Base-by-base conservation (phyloP, 2,797 vertebrate species). In the Botia kubotai region DNA sequence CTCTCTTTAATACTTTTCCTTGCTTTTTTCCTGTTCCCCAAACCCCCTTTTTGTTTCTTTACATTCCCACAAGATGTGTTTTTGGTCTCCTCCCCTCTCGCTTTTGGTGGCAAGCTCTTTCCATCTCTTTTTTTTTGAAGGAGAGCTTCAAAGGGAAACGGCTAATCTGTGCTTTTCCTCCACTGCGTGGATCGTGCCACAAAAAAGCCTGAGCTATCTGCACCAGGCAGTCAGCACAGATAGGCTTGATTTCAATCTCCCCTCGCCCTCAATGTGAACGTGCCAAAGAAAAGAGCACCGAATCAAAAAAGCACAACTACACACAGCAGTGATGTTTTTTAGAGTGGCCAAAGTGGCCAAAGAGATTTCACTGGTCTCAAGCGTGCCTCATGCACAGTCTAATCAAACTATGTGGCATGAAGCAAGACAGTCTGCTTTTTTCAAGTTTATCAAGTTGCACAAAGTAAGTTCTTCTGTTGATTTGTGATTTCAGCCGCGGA, bases 91-190 rank as follows among this genome's bases (percentile, higher is more conserved):
- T 57, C 79, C 79, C 67, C 74, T 80, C 78, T 74, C 55, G 16
- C 55, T 78, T 66, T 68, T 50, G 16, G 69, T 84, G 69, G 65
- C 75, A 58, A 81, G 75, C 78, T 77, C 80, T 81, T 80, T 69
- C 33, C 55, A 26, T 26, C 23, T 2, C 43, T 33, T 26, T 26
- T 72, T 82, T 77, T 60, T 73, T 53, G 58, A 72, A 19, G 65
- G 74, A 85, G 73, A 79, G 87, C 83, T 85, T 88, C 83, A 89
- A 89, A 89, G 86, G 26, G 68, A 73, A 77, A 57, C 2, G 48
- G 72, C 65, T 89, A 85, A 89, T 85, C 84, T 87, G 84, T 74
- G 65, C 75, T 79, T 73, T 77, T 75, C 70, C 84, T 77, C 33
- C n/a, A 13, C 63, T 29, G 67, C 62, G 80, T 69, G 75, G 36